These are phyloP conservation scores for Aethina tumida DNA, from an alignment of 1,140 invertebrate species.

Conservation along the genomic window DNA sequence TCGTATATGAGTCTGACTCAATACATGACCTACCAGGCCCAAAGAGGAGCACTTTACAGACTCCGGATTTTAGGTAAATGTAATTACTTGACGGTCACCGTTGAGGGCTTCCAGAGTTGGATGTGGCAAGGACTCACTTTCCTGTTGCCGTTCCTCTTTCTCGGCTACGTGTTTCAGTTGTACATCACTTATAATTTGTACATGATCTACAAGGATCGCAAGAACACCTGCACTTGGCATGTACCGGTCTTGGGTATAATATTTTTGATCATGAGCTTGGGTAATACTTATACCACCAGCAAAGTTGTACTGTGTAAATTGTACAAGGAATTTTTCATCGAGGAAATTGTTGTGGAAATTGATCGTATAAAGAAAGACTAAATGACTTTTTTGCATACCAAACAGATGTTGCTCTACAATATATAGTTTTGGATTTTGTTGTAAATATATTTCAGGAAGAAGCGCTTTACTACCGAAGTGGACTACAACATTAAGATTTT, in stretches of 20 bases:
- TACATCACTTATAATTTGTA: conserved; percentile 87
- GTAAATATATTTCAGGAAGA: too few species aligned
- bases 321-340: conserved; percentile 55
- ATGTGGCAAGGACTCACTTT: conserved; percentile 97
- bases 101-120: conserved; percentile 98
- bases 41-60: conserved; percentile 87
- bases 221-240: conserved; percentile 83
- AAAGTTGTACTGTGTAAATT: conserved; percentile 85
- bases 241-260: conserved; percentile 69
- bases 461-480: too few species aligned
- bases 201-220: conserved; percentile 59
- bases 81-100: conserved; percentile 97
- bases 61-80: conserved; percentile 88
- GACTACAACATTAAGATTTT: too few species aligned
- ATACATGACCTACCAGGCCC: conserved; percentile 68
- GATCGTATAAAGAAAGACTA: too few species aligned
- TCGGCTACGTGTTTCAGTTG: conserved; percentile 88
- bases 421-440: too few species aligned
- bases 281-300: conserved; percentile 74
- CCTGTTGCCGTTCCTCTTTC: conserved; percentile 89
- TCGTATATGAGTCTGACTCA: conserved; percentile 64
- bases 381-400: too few species aligned
- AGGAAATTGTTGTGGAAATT: too few species aligned
- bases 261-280: conserved; percentile 79
- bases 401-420: too few species aligned